A percentile compares a stretch with the other conserved stretches of the same genome.
Evolutionary conservation across 2,113 vertebrate genomes (phyloP).

Genomic region (Heterotis niloticus): DNA sequence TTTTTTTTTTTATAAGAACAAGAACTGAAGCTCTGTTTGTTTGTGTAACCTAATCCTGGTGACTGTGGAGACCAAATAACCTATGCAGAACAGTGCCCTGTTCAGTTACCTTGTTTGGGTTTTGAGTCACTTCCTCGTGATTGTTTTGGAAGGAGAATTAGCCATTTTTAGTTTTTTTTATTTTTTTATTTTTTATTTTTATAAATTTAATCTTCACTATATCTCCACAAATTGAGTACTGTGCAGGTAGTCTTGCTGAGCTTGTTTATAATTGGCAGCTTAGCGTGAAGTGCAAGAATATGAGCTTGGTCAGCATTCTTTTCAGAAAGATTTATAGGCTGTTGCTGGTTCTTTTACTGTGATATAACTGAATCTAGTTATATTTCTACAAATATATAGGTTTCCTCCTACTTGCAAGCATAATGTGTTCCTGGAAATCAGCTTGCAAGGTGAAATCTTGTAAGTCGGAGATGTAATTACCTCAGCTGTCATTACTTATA

Average conservation of each 20-base stretch:
- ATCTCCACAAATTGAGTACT: not conserved
- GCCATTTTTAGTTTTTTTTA: not conserved
- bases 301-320: constrained; percentile 10
- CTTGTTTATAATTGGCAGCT: constrained; percentile 20
- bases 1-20: not conserved
- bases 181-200: no score
- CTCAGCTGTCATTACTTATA: no score
- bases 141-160: not conserved
- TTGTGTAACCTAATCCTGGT: not conserved
- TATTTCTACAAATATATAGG: not conserved
- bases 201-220: no score
- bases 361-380: no score
- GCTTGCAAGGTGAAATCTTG: no score
- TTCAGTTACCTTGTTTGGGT: not conserved
- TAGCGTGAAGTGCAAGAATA: not conserved
- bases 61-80: not conserved
- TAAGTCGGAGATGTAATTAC: no score
- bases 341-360: constrained; percentile 4
- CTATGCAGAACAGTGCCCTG: not conserved
- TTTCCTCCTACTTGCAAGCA: not conserved
- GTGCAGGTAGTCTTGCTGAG: not conserved
- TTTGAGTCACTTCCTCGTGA: not conserved
- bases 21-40: not conserved
- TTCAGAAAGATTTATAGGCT: constrained; percentile 10
- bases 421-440: no score